Conservation (phyloP, 2,888 invertebrate species). For the Leptopilina syphax region DNA sequence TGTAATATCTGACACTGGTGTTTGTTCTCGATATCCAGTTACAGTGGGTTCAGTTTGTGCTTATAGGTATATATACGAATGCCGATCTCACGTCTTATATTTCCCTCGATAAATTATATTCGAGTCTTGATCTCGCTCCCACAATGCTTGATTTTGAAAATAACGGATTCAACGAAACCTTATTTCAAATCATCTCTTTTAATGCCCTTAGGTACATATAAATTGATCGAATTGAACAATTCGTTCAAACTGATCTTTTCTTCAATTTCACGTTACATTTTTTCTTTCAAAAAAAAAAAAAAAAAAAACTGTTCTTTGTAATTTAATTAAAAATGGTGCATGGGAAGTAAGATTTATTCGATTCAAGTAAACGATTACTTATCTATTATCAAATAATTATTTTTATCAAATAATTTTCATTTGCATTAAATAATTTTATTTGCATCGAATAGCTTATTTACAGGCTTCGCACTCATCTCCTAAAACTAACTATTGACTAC, state of each 20-base stretch:
- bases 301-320: too few relatives aligned
- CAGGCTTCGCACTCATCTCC: too few relatives aligned
- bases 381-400: too few relatives aligned
- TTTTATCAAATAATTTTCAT: too few relatives aligned
- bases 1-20: slow-evolving; percentile 28
- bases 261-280: too few relatives aligned
- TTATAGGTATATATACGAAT: slow-evolving; percentile 1
- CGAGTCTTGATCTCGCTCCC: slow-evolving; percentile 27
- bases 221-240: neutral
- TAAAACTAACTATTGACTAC: too few relatives aligned
- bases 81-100: slow-evolving; percentile 36
- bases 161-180: slow-evolving; percentile 28
- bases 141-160: slow-evolving; percentile 31
- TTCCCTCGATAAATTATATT: slow-evolving; percentile 23
- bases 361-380: too few relatives aligned
- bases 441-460: too few relatives aligned
- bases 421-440: too few relatives aligned
- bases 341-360: too few relatives aligned
- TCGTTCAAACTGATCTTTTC: neutral
- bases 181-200: slow-evolving; percentile 18
- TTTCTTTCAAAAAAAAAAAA: too few relatives aligned
- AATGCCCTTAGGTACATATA: neutral
- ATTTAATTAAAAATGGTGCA: too few relatives aligned
- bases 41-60: slow-evolving; percentile 30
- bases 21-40: slow-evolving; percentile 34